Evolutionary conservation across 2,797 vertebrate genomes (phyloP).

Genomic region (Odontamblyopus lacepedii): DNA sequence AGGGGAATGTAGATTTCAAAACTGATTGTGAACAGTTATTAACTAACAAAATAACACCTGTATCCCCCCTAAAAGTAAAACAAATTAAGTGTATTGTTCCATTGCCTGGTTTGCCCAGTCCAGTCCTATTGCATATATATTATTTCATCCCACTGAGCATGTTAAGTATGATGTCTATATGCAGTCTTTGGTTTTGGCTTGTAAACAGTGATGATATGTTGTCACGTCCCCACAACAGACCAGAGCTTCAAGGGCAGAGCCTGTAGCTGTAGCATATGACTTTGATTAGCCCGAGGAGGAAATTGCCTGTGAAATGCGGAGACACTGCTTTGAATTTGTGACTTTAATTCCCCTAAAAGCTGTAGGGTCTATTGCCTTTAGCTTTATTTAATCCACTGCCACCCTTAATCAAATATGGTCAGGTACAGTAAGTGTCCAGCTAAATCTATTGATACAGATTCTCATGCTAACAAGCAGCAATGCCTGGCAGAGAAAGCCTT

Average conservation of each 20-base stretch:
- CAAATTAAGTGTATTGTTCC: neutral
- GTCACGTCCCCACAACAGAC: neutral
- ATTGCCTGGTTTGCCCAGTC: neutral
- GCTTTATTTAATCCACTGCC: slow-evolving; percentile 41
- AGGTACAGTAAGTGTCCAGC: slow-evolving; percentile 27
- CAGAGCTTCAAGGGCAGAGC: slow-evolving; percentile 9
- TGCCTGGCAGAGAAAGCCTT: slow-evolving; percentile 45
- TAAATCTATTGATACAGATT: slow-evolving; percentile 41
- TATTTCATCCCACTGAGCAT: slow-evolving; percentile 1
- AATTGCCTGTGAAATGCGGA: slow-evolving; percentile 34
- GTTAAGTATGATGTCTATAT: neutral
- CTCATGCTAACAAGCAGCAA: slow-evolving; percentile 41
- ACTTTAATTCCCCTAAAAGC: slow-evolving; percentile 56
- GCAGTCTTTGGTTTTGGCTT: neutral
- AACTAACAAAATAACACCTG: too few species aligned
- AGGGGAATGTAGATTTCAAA: too few species aligned
- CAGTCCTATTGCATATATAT: neutral
- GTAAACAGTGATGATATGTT: slow-evolving; percentile 4
- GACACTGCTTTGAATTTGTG: slow-evolving; percentile 44
- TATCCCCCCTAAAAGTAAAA: neutral
- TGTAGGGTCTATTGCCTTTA: slow-evolving; percentile 23
- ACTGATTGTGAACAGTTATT: too few species aligned
- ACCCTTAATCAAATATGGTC: slow-evolving; percentile 39
- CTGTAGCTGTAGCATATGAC: slow-evolving; percentile 12
- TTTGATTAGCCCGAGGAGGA: slow-evolving; percentile 32